Base-by-base conservation (phyloP, 1,140 invertebrate species). In the Saccostrea glomerata region DNA sequence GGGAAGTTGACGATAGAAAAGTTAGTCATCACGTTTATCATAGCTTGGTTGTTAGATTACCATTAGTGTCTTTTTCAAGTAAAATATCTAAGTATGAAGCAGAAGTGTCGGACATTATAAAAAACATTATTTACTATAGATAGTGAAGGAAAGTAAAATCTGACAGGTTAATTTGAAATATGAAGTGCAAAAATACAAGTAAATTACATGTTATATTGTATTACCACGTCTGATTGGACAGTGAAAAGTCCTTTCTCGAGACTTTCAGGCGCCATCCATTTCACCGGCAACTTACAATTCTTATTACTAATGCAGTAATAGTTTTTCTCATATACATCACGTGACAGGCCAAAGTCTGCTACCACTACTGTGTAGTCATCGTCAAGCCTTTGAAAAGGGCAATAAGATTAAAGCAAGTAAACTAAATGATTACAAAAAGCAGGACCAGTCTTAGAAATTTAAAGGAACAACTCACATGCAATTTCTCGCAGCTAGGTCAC, bases 401-500 rank as follows among this genome's bases (percentile, higher is more conserved):
- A 60, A 60, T 60, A 20, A 60, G 20, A 63, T 63, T 63, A 5
- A 63, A 2, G 3, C 17, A 20, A 7, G 0, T 47, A 47, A 47
- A 9, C 2, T 36, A 36, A 36, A 2, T 36, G n/a, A n/a, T n/a
- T n/a, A n/a, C n/a, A n/a, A n/a, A n/a, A n/a, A n/a, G n/a, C n/a
- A n/a, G n/a, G n/a, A n/a, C n/a, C n/a, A n/a, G n/a, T n/a, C n/a
- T n/a, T n/a, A n/a, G n/a, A n/a, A n/a, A n/a, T n/a, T n/a, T n/a
- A n/a, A n/a, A n/a, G n/a, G n/a, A n/a, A 17, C 17, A 20, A 63
- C 95, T 94, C 94, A 95, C 95, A 96, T 95, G 93, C 96, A 96
- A 94, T 98, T 98, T 90, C 98, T 96, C 0, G 97, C 97, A 0
- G 98, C 98, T 88, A 99, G 95, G 95, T 99, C 98, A 88, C 98